Evolutionary conservation across 2,888 invertebrate species (phyloP).

Genomic region (Polyommatus iphigenia): DNA sequence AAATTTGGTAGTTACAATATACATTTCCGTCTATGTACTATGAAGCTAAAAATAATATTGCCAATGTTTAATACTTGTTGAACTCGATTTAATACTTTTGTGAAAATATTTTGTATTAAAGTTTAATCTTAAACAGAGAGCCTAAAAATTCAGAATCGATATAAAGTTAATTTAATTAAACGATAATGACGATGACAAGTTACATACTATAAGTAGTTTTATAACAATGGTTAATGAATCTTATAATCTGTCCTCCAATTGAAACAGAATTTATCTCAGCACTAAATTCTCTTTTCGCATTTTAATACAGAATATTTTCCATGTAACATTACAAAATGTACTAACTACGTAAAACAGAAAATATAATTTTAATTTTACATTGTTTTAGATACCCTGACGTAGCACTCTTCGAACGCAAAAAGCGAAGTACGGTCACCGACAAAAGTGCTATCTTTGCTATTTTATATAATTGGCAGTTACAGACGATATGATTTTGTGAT

Average conservation of each 20-base stretch:
- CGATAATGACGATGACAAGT: background rate
- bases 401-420: background rate
- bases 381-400: slow-evolving; percentile 8
- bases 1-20: slow-evolving; percentile 72
- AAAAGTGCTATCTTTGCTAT: slow-evolving; percentile 39
- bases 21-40: slow-evolving; percentile 63
- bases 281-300: background rate
- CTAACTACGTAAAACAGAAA: slow-evolving; percentile 2
- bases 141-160: background rate
- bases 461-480: slow-evolving; percentile 45
- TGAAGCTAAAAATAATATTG: slow-evolving; percentile 51
- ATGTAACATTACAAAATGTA: slow-evolving; percentile 4
- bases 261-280: background rate
- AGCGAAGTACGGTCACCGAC: slow-evolving; percentile 37
- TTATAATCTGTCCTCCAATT: background rate
- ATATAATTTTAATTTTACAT: background rate
- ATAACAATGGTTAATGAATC: background rate
- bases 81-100: slow-evolving; percentile 14
- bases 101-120: slow-evolving; percentile 16
- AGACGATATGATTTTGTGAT: slow-evolving; percentile 45
- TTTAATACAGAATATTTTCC: slow-evolving; percentile 14
- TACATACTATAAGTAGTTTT: background rate
- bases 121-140: background rate
- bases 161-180: background rate
- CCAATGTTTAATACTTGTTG: slow-evolving; percentile 22